A percentile compares a stretch with the other conserved stretches of the same genome.
Conservation (phyloP, 2,797 vertebrate species). For the Syngnathus rostellatus region DNA sequence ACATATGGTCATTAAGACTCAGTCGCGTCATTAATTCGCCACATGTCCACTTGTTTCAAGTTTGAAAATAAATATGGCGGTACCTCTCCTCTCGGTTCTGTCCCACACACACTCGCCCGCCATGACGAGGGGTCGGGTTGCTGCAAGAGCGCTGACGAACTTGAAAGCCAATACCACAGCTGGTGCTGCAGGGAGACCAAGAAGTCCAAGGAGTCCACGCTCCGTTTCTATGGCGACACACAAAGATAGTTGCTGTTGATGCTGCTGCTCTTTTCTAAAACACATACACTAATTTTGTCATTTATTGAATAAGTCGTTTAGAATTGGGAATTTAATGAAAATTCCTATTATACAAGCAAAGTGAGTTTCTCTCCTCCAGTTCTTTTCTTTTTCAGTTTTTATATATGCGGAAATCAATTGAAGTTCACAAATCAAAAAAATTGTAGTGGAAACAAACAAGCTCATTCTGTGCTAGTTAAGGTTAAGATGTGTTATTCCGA, state of each 20-base stretch:
- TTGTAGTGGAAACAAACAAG: background rate
- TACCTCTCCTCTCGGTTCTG: conserved; percentile 96
- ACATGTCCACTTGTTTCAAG: too few species aligned
- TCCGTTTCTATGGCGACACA: conserved; percentile 77
- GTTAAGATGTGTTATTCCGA: background rate
- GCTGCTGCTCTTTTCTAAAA: too few species aligned
- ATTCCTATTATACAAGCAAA: too few species aligned
- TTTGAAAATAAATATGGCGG: too few species aligned
- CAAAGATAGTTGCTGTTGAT: background rate
- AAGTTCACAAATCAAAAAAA: background rate
- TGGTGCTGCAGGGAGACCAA: conserved; percentile 95
- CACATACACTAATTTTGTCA: too few species aligned
- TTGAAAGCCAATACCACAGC: conserved; percentile 94
- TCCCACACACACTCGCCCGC: conserved; percentile 91
- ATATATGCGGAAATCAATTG: background rate
- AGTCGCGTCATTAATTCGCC: too few species aligned
- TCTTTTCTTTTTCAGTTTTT: background rate
- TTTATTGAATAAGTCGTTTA: too few species aligned
- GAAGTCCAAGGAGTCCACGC: conserved; percentile 96
- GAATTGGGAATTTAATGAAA: too few species aligned
- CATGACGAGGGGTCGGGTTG: conserved; percentile 89
- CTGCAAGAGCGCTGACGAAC: conserved; percentile 94
- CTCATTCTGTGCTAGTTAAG: background rate
- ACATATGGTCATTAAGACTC: too few species aligned
- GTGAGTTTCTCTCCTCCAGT: too few species aligned